Conservation (phyloP, 2,113 vertebrate genomes). For the Epinephelus lanceolatus region DNA sequence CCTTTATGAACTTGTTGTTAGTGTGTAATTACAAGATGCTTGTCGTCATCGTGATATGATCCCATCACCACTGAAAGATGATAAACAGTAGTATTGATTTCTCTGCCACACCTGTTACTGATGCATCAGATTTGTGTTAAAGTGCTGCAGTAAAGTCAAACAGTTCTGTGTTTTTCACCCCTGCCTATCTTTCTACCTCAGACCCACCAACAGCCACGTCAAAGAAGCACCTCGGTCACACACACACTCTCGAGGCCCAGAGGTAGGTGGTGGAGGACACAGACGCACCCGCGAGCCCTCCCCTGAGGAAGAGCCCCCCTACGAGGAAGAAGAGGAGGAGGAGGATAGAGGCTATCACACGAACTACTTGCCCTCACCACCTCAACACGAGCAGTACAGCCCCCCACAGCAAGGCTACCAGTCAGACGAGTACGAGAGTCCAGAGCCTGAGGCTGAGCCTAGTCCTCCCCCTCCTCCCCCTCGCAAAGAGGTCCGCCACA, state of each 20-base stretch:
- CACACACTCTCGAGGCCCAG: conserved; percentile 58
- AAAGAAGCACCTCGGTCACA: conserved; percentile 73
- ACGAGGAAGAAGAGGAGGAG: conserved; percentile 78
- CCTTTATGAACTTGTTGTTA: too few species aligned
- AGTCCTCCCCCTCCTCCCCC: conserved; percentile 55
- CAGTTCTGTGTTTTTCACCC: neutral
- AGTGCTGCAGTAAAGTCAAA: neutral
- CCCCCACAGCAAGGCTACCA: conserved; percentile 81
- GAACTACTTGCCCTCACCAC: conserved; percentile 86
- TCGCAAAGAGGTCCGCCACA: conserved; percentile 72
- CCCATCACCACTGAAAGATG: too few species aligned
- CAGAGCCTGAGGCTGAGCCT: conserved; percentile 83
- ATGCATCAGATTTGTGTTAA: neutral
- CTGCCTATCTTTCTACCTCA: conserved; percentile 35
- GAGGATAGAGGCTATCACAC: conserved; percentile 84
- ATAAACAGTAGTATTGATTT: too few species aligned
- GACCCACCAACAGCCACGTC: conserved; percentile 69
- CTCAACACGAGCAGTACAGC: conserved; percentile 84
- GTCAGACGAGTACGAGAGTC: conserved; percentile 83
- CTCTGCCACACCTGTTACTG: neutral
- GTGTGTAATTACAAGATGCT: too few species aligned
- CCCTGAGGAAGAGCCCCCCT: conserved; percentile 71
- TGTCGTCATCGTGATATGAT: too few species aligned
- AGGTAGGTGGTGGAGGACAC: conserved; percentile 50
- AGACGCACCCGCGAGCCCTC: conserved; percentile 86